phyloP scores from a whole-genome alignment of 2,888 invertebrate genomes.

The Pelosia muscerda region DNA sequence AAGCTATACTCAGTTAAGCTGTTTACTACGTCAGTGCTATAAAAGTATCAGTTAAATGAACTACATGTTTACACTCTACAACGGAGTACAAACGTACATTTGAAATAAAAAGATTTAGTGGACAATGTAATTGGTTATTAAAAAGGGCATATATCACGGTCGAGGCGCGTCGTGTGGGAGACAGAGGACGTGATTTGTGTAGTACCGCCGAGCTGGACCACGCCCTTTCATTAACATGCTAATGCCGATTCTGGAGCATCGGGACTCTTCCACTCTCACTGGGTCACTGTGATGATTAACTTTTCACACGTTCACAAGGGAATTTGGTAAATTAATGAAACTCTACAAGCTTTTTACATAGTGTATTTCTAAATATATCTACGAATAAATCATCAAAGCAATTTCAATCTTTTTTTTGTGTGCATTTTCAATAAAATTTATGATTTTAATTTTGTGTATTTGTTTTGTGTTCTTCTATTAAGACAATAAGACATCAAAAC shows the following conservation, averaged over 20 bases:
- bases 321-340: slow-evolving; percentile 5
- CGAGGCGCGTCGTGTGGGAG: slow-evolving; percentile 65
- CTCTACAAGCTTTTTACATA: neutral
- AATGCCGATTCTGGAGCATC: slow-evolving; percentile 74
- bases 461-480: neutral
- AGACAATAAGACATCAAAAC: neutral
- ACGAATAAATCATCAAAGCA: neutral
- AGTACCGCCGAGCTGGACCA: slow-evolving; percentile 53
- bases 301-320: slow-evolving; percentile 14
- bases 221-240: slow-evolving; percentile 86
- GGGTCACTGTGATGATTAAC: slow-evolving; percentile 39
- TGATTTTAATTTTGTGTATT: neutral
- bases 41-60: neutral
- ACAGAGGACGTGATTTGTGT: slow-evolving; percentile 73
- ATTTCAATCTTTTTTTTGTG: neutral
- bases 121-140: slow-evolving; percentile 83
- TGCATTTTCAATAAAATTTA: too few species aligned
- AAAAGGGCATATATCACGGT: slow-evolving; percentile 79
- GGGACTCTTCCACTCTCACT: slow-evolving; percentile 53
- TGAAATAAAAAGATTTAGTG: slow-evolving; percentile 50
- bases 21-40: neutral
- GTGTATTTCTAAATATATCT: neutral
- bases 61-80: slow-evolving; percentile 13
- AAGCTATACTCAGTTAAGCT: neutral
- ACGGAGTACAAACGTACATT: slow-evolving; percentile 29